Evolutionary conservation across 2,888 invertebrate genomes (phyloP), one percentile per base, ranked within the genome.

Genomic region (Incurvaria masculella): DNA sequence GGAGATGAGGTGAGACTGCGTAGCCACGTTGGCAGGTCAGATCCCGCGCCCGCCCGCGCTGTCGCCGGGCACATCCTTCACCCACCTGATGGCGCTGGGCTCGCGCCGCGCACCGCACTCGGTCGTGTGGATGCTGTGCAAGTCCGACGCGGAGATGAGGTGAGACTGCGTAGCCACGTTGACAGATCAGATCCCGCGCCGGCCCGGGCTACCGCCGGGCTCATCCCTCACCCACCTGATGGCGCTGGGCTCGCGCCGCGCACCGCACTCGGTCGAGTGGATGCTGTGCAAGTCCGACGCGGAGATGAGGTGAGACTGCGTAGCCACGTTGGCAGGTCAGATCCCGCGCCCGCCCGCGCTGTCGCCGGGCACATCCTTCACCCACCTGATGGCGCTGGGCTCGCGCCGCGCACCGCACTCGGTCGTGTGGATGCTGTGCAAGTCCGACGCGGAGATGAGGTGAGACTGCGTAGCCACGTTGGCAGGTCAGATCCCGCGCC

Each of bases 101-200:
- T 86, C 86, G 47, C 69, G 83, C 11, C 74, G 85, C 47, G 81
- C 83, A 55, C 84, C 87, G 5, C 84, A 87, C 5, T 84, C 85
- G 55, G 89, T 91, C 8, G 86, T 89, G 53, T 92, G 90, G 91
- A 87, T 91, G 79, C 81, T 91, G 52, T 89, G 88, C 21, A 86
- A 87, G 64, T 87, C 87, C 16, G 86, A 89, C 55, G 79, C 85
- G 18, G 91, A 91, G 71, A 85, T 91, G 64, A 87, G 85, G 91
- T 91, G 66, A 83, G 84, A n/a, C n/a, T n/a, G n/a, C n/a, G n/a
- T n/a, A 62, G 87, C 90, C 2, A 86, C 87, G 57, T 91, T 88
- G 86, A 91, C 91, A 1, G 82, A 86, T 2, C 85, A 88, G 65
- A 87, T 91, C 55, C 90, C 91, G 1, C 81, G 85, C 55, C 73